Conservation (phyloP, 2,113 vertebrate genomes). For the Crocuta crocuta region DNA sequence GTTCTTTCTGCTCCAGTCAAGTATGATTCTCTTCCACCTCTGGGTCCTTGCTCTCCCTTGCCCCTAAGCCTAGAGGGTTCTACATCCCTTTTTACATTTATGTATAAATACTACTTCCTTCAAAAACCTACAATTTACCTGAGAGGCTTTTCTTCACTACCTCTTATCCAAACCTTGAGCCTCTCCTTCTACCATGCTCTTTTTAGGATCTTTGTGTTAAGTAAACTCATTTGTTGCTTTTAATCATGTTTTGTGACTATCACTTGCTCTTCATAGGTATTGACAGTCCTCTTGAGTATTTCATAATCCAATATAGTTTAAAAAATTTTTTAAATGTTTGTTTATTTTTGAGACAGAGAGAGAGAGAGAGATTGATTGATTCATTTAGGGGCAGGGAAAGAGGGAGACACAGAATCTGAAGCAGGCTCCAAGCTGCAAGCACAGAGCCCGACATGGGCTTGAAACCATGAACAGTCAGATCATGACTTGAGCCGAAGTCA, state of each 20-base stretch:
- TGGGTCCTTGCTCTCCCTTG: background rate
- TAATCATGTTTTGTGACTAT: background rate
- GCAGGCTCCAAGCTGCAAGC: too few relatives aligned
- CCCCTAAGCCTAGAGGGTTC: background rate
- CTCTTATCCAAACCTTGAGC: background rate
- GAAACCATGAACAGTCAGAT: too few relatives aligned
- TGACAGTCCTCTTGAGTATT: background rate
- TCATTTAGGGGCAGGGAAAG: too few relatives aligned
- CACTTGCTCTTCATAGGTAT: too few relatives aligned
- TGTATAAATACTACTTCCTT: background rate
- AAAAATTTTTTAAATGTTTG: too few relatives aligned
- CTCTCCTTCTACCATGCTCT: background rate
- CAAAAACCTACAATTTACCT: background rate
- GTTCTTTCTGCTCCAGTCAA: background rate
- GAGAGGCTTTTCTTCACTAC: background rate
- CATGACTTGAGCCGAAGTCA: too few relatives aligned
- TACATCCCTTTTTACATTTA: background rate
- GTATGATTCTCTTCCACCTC: background rate
- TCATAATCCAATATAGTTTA: background rate
- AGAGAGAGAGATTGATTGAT: too few relatives aligned
- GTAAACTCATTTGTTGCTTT: background rate
- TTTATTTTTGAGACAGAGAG: too few relatives aligned
- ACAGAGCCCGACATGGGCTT: too few relatives aligned
- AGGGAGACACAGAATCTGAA: too few relatives aligned
- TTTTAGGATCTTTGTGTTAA: background rate